These are phyloP conservation scores for Labia minor DNA, from an alignment of 2,888 invertebrate species.

Conservation along the genomic window DNA sequence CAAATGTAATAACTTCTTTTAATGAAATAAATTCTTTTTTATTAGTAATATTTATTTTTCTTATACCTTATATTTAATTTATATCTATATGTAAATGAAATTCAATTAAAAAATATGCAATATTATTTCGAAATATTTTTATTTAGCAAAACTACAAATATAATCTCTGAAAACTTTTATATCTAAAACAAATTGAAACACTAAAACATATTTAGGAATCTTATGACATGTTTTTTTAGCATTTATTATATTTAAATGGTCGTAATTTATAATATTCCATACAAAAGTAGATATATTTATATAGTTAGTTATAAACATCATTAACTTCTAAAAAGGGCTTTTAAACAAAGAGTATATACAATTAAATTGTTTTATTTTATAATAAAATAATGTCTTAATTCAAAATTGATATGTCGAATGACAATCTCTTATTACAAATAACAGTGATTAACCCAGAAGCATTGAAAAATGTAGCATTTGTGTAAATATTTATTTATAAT, in stretches of 20 bases:
- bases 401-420: background rate
- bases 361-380: background rate
- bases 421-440: background rate
- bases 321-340: background rate
- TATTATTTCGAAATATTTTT: background rate
- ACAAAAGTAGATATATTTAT: constrained; percentile 3
- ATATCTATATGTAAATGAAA: too few species aligned
- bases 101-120: too few species aligned
- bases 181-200: background rate
- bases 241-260: constrained; percentile 13
- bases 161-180: background rate
- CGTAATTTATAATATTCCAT: background rate
- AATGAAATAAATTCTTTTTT: constrained; percentile 13
- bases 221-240: background rate
- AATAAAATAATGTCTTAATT: background rate
- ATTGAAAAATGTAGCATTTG: background rate
- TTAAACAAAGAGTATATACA: background rate
- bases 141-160: background rate
- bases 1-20: constrained; percentile 2
- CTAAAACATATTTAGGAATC: background rate
- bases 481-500: too few species aligned
- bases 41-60: background rate
- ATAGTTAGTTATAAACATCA: background rate
- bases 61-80: too few species aligned
- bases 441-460: too few species aligned